These are phyloP conservation scores for Tetragonisca angustula DNA, from an alignment of 2,888 invertebrate genomes.

Conservation along the genomic window DNA sequence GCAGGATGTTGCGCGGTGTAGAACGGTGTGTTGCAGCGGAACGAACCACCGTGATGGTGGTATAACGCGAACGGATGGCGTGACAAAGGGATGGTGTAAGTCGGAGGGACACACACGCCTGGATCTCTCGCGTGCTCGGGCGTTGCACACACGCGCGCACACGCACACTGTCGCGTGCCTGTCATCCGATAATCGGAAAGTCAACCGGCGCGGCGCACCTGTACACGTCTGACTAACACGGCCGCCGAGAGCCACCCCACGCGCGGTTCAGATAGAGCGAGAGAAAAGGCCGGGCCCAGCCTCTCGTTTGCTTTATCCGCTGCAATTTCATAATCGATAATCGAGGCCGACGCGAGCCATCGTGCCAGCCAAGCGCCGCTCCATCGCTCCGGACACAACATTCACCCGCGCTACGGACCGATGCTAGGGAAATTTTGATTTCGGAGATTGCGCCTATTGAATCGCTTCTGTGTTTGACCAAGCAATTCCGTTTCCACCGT, in stretches of 20 bases:
- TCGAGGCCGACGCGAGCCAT: constrained; percentile 33
- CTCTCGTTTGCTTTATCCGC: constrained; percentile 71
- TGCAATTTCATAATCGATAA: constrained; percentile 76
- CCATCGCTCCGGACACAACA: constrained; percentile 43
- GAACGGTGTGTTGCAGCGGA: neutral
- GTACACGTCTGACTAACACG: constrained; percentile 25
- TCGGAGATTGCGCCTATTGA: constrained; percentile 41
- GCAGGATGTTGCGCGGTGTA: constrained; percentile 7
- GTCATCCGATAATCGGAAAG: constrained; percentile 71
- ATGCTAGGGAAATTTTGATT: constrained; percentile 60
- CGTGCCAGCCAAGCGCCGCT: constrained; percentile 29
- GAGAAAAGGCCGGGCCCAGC: constrained; percentile 7
- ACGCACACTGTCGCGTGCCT: constrained; percentile 16
- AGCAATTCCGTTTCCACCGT: neutral
- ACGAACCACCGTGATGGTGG: constrained; percentile 2
- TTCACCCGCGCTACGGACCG: constrained; percentile 28
- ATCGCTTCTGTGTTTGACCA: constrained; percentile 15
- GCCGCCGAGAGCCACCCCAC: constrained; percentile 10
- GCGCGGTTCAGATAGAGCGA: neutral
- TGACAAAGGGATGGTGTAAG: constrained; percentile 46
- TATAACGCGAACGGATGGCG: constrained; percentile 31
- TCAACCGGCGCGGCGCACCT: constrained; percentile 56
- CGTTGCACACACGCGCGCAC: neutral
- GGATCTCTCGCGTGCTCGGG: neutral
- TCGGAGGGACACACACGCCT: constrained; percentile 25